Conservation (phyloP, 2,797 vertebrate genomes). For the Thalassophryne amazonica region DNA sequence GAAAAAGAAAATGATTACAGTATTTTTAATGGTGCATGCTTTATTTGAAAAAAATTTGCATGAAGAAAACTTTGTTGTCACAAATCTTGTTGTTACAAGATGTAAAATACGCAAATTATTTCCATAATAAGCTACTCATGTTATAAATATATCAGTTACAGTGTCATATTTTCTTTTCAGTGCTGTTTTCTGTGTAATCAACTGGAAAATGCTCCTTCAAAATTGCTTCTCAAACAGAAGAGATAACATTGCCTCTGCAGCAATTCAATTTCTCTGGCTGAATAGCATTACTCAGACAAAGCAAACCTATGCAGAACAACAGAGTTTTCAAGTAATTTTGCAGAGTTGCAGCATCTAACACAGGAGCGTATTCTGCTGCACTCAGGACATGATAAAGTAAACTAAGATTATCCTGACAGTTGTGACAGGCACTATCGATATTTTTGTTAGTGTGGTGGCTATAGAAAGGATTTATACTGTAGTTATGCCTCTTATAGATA, state of each 20-base stretch:
- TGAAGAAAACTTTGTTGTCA: too few relatives aligned
- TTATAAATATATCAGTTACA: too few relatives aligned
- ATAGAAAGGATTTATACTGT: not conserved
- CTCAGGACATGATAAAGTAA: not conserved
- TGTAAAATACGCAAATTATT: too few relatives aligned
- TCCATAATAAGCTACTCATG: too few relatives aligned
- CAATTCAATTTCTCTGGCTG: slow-evolving; percentile 3
- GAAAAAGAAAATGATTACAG: too few relatives aligned
- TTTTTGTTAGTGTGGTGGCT: not conserved
- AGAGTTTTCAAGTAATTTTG: slow-evolving; percentile 1
- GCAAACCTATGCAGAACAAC: not conserved
- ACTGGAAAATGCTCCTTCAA: not conserved
- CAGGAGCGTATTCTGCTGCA: not conserved
- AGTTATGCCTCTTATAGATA: too few relatives aligned
- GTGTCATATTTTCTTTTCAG: slow-evolving; percentile 4
- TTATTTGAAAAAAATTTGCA: too few relatives aligned
- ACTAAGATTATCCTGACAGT: not conserved
- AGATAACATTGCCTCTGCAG: slow-evolving; percentile 1
- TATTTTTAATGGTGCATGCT: too few relatives aligned
- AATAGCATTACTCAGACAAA: slow-evolving; percentile 9
- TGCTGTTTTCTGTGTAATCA: not conserved
- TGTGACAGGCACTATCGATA: not conserved
- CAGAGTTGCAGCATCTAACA: slow-evolving; percentile 8
- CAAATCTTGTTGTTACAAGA: too few relatives aligned
- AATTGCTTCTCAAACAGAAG: not conserved